Base-by-base conservation (phyloP, 2,888 invertebrate species). In the Rhyacophila evoluta region DNA sequence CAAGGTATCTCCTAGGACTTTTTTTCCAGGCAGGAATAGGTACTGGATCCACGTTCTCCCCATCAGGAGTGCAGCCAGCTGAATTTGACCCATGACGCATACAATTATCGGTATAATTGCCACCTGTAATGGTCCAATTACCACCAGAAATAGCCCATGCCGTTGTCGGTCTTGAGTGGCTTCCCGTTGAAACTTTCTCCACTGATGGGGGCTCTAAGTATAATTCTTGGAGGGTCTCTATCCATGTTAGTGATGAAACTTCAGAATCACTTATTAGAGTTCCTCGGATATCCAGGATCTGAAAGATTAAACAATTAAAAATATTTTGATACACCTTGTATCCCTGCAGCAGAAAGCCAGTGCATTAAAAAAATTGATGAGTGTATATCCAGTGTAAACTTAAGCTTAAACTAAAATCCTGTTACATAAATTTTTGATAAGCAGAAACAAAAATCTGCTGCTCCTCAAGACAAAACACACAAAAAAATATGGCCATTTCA, bases 241-340 rank as follows among this genome's bases (percentile, higher is more conserved):
- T 83, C 88, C 89, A 89, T 15, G 89, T 88, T 29, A 89, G 84
- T 0, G 89, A 87, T 0, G 89, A 87, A 33, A 89, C 86, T 74
- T 90, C 90, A 0, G 89, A 88, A 83, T 90, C 89, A 0, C 87
- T 87, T 0, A 90, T 85, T 0, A 88, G 88, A 0, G 87, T 87
- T 0, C 87, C 88, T 6, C 89, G 86, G 0, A 88, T 83, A 79
- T 90, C 89, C 1, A 90, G 71, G 0, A 86, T 81, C 89, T 90
- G 83, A 2, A 27, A 70, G 2, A 69, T 3, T 25, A 0, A 38
- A n/a, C n/a, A n/a, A n/a, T n/a, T n/a, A n/a, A n/a, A n/a, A n/a
- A n/a, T n/a, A n/a, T n/a, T n/a, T n/a, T n/a, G n/a, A n/a, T n/a
- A n/a, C n/a, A n/a, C n/a, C n/a, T n/a, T n/a, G n/a, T n/a, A n/a